These are phyloP conservation scores for Daphoenositta chrysoptera DNA, from an alignment of 2,113 vertebrate species.

Conservation along the genomic window DNA sequence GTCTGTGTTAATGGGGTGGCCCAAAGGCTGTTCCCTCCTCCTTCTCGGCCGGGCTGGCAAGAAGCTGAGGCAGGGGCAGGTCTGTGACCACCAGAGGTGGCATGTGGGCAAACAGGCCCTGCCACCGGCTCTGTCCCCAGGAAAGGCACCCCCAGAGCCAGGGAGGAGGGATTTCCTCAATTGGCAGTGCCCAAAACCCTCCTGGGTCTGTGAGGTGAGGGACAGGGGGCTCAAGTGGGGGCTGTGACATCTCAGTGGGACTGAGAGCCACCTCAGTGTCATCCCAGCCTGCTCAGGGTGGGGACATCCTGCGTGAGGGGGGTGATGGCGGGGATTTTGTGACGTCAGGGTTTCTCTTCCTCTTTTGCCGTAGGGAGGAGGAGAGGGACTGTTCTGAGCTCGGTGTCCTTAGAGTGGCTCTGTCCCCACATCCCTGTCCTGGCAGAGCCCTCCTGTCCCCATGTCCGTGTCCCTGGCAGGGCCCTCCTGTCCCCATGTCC, in stretches of 20 bases:
- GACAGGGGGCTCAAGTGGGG: not conserved
- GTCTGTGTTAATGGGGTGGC: too few species aligned
- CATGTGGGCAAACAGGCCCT: not conserved
- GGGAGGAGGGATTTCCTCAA: not conserved
- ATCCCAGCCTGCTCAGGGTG: not conserved
- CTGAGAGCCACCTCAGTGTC: not conserved
- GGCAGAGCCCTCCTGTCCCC: not conserved
- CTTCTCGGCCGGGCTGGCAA: not conserved
- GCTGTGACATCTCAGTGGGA: not conserved
- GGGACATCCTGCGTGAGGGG: not conserved
- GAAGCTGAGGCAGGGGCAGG: not conserved
- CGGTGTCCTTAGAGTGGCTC: fast-evolving
- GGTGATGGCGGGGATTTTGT: not conserved
- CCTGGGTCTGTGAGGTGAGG: fast-evolving
- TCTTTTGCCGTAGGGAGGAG: not conserved
- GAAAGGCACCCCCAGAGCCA: not conserved
- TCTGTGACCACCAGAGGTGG: not conserved
- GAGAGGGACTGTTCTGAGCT: not conserved
- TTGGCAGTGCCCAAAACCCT: not conserved
- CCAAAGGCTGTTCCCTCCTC: not conserved
- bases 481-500: not conserved
- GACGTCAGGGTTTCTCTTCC: not conserved
- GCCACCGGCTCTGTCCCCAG: fast-evolving
- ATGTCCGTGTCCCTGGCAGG: not conserved
- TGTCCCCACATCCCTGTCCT: not conserved